Percentiles rank a stretch among this genome's conserved stretches.
phyloP scores from a whole-genome alignment of 1,140 invertebrate species.

The Whitmania pigra region DNA sequence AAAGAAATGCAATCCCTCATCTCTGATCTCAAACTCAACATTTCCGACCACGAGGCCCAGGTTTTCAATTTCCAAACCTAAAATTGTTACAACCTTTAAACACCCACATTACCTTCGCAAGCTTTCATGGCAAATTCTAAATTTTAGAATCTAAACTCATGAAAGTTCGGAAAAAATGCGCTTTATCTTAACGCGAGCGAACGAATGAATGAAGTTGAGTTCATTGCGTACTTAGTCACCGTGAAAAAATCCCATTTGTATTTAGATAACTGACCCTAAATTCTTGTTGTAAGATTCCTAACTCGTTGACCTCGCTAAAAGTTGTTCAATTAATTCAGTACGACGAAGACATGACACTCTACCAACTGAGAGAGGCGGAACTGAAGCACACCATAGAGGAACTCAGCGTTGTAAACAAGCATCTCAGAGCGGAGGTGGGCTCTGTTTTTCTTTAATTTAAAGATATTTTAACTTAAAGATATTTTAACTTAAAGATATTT shows the following conservation, averaged over 20 bases:
- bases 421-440: background rate
- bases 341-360: conserved; percentile 8
- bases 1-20: conserved; percentile 20
- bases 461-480: background rate
- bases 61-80: background rate
- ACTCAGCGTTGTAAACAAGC: background rate
- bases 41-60: conserved; percentile 1
- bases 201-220: too few species aligned
- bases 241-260: too few species aligned
- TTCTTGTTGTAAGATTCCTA: too few species aligned
- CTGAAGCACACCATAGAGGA: background rate
- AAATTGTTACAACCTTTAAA: too few species aligned
- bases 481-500: background rate
- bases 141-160: too few species aligned
- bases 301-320: too few species aligned
- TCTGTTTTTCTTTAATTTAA: background rate
- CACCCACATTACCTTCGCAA: too few species aligned
- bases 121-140: too few species aligned
- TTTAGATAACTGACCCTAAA: too few species aligned
- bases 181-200: too few species aligned
- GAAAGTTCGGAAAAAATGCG: too few species aligned
- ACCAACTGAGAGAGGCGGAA: conserved; percentile 2
- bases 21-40: conserved; percentile 14
- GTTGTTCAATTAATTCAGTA: background rate
- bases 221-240: too few species aligned